Percentiles rank a stretch among this genome's conserved stretches.
Evolutionary conservation across 1,140 invertebrate species (phyloP).

Genomic region (Ceratina japonica): DNA sequence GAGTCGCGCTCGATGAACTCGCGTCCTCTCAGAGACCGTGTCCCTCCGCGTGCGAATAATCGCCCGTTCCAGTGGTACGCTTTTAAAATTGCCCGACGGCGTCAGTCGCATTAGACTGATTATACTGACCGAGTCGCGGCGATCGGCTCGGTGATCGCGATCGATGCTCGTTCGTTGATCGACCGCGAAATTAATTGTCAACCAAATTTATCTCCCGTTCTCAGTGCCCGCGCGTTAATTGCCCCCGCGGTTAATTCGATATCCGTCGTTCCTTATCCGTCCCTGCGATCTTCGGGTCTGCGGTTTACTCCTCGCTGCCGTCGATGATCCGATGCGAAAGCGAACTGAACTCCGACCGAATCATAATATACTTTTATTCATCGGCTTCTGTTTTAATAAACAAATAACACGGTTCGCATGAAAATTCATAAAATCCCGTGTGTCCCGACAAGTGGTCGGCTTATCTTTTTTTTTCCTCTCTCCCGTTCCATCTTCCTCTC

Average conservation of each 20-base stretch:
- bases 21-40: neutral
- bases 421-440: conserved; percentile 10
- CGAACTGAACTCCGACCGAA: neutral
- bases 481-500: neutral
- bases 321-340: neutral
- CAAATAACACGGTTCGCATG: neutral
- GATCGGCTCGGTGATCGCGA: neutral
- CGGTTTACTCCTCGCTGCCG: neutral
- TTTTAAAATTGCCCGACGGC: neutral
- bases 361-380: neutral
- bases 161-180: neutral
- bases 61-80: neutral
- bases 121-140: neutral
- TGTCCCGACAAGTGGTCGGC: neutral
- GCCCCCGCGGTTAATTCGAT: neutral
- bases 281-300: neutral
- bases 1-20: conserved; percentile 8
- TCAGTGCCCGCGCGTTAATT: neutral
- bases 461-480: neutral
- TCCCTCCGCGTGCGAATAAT: neutral
- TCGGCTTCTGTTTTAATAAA: neutral
- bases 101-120: too few relatives aligned
- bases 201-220: neutral
- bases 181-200: conserved; percentile 8
- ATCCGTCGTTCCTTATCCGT: neutral